A percentile compares a stretch with the other conserved stretches of the same genome.
Conservation (phyloP, 1,140 invertebrate species). For the Cryptotermes secundus region DNA sequence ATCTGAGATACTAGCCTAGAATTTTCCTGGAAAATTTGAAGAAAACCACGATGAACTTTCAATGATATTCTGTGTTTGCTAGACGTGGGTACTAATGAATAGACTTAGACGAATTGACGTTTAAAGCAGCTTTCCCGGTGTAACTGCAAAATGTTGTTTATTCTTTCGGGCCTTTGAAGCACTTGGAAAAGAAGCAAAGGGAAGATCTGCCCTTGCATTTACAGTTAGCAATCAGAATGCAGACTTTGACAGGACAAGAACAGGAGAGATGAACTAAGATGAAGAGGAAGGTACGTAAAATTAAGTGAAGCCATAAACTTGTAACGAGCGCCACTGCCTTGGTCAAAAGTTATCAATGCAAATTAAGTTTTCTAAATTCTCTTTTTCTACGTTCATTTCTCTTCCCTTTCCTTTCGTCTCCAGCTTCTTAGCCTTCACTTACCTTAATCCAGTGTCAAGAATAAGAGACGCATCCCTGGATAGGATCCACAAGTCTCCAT, state of each 20-base stretch:
- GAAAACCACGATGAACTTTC: no score
- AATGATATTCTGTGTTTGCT: no score
- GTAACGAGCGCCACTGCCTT: background rate
- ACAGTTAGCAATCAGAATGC: background rate
- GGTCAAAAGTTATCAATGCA: constrained; percentile 9
- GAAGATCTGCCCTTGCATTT: background rate
- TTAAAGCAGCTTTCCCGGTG: no score
- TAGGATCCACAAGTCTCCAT: background rate
- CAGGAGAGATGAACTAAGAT: no score
- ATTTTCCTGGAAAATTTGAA: no score
- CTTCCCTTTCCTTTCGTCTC: background rate
- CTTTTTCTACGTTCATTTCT: background rate
- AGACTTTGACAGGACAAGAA: background rate
- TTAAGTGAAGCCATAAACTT: background rate
- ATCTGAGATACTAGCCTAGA: no score
- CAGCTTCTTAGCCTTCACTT: background rate
- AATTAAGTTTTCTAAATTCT: constrained; percentile 11
- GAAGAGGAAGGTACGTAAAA: background rate
- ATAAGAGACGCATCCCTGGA: background rate
- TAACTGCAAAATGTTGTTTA: no score
- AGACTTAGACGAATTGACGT: no score
- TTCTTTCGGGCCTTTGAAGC: no score
- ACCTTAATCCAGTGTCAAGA: constrained; percentile 12
- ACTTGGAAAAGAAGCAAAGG: no score
- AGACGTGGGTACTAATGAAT: no score